Evolutionary conservation across 2,888 invertebrate species (phyloP), one percentile per base, ranked within the genome.

Genomic region (Platycheirus rosarum): DNA sequence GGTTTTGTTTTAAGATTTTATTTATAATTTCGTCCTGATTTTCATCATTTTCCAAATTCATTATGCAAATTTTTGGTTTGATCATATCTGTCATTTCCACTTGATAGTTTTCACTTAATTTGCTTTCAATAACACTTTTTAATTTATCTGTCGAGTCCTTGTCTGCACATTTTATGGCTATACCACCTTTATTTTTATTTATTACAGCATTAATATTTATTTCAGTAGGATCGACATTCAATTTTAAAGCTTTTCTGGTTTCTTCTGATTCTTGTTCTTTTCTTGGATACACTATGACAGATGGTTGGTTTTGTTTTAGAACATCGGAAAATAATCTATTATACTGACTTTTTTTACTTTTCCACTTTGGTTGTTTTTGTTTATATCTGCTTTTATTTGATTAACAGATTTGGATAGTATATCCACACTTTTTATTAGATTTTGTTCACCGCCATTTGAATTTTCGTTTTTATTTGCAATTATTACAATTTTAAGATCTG

Each of bases 161-260:
- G 14, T 44, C 35, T 20, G 48, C 63, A 57, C 42, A 57, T 26
- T 42, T 57, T 42, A 57, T 57, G 7, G 42, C 57, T 13, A 57
- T 9, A 9, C 26, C 57, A 9, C 42, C 42, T 14, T 42, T 57
- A n/a, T 37, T 55, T 55, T 40, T 55, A 14, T 55, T 55, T 23
- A 40, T 23, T 5, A 55, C 40, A 6, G 11, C 14, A 35, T 55
- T 55, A 8, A 55, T 40, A 23, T 40, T 55, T 37, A 55, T 6
- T 40, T 55, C 40, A 20, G 40, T 13, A 13, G 55, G 55, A 55
- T 55, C 55, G 6, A 40, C 29, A 32, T 55, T 55, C 9, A 40
- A 26, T 42, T 42, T 57, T 40, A 57, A 18, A 35, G 16, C 57
- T 42, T 42, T 57, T 42, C 57, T 40, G 6, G 57, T 42, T 42